Conservation (phyloP, 2,113 vertebrate species). For the Hippoglossus stenolepis region DNA sequence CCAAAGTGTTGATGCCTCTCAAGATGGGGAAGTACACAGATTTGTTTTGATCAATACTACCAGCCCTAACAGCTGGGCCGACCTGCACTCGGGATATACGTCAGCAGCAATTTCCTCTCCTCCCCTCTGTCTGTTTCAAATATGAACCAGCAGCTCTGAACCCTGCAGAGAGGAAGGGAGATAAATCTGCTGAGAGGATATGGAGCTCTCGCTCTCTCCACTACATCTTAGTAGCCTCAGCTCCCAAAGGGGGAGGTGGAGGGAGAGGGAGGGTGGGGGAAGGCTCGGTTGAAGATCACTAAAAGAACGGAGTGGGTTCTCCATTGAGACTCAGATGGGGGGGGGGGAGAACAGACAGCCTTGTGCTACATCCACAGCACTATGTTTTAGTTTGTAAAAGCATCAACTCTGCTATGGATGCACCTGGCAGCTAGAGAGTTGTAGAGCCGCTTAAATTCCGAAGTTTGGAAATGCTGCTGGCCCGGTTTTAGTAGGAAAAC, state of each 20-base stretch:
- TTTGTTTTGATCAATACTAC: slow-evolving; percentile 31
- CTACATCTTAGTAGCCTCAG: slow-evolving; percentile 5
- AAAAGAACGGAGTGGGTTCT: slow-evolving; percentile 20
- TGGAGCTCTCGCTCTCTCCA: slow-evolving; percentile 1
- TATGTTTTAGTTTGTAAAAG: too few species aligned
- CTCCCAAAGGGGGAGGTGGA: background rate
- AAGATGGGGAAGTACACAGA: background rate
- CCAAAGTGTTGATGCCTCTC: slow-evolving; percentile 23
- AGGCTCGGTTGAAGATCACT: slow-evolving; percentile 22
- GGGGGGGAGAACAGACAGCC: background rate
- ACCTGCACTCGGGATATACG: background rate
- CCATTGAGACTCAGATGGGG: background rate
- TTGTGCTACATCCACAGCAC: too few species aligned
- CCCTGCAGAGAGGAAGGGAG: slow-evolving; percentile 5
- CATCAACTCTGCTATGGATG: too few species aligned
- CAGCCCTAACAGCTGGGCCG: slow-evolving; percentile 13
- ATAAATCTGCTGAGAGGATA: slow-evolving; percentile 12
- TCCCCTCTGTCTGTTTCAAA: slow-evolving; percentile 4
- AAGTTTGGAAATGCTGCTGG: background rate
- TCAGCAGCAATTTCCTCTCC: slow-evolving; percentile 26
- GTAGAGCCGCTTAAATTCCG: background rate
- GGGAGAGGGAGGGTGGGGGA: background rate
- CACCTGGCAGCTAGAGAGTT: too few species aligned
- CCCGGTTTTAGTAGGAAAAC: too few species aligned
- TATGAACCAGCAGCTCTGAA: slow-evolving; percentile 14